Evolutionary conservation across 92 coral and sea anemone species (phyloP).

Genomic region (Diadumene lineata): DNA sequence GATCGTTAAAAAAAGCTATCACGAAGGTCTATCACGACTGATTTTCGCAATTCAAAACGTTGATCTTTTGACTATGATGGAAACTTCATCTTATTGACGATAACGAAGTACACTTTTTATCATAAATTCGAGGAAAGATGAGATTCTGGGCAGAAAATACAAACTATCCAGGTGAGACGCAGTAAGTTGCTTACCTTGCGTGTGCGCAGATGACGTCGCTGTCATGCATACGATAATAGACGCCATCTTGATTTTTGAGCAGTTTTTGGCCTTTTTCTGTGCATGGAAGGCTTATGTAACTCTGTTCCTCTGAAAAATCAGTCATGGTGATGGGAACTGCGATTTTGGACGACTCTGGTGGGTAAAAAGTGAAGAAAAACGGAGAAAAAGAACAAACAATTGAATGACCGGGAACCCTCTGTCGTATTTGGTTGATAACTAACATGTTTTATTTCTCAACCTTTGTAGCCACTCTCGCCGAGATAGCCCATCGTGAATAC

Average conservation of each 20-base stretch:
- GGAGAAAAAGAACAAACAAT: not conserved
- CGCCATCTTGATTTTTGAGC: slow-evolving; percentile 90
- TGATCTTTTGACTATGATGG: not conserved
- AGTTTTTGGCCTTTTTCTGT: slow-evolving; percentile 74
- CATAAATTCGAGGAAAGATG: slow-evolving; percentile 45
- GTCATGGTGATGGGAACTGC: slow-evolving; percentile 99
- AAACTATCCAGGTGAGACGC: slow-evolving; percentile 78
- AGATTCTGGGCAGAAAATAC: slow-evolving; percentile 76
- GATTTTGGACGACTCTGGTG: slow-evolving; percentile 93
- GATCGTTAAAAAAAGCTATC: slow-evolving; percentile 49
- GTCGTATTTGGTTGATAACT: not conserved
- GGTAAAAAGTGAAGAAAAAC: slow-evolving; percentile 35
- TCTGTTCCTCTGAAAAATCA: slow-evolving; percentile 52
- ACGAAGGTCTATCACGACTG: not conserved
- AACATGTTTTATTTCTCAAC: slow-evolving; percentile 2
- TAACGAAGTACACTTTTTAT: not conserved
- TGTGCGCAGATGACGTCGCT: slow-evolving; percentile 99
- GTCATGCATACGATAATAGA: slow-evolving; percentile 91
- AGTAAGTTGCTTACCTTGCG: slow-evolving; percentile 78
- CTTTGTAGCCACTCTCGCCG: slow-evolving; percentile 93
- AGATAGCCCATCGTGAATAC: slow-evolving; percentile 99
- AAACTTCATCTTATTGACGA: not conserved
- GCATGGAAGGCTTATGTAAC: slow-evolving; percentile 66
- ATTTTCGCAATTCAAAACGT: not conserved
- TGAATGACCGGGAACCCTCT: not conserved